phyloP scores from a whole-genome alignment of 2,113 vertebrate species.

The Procavia capensis region DNA sequence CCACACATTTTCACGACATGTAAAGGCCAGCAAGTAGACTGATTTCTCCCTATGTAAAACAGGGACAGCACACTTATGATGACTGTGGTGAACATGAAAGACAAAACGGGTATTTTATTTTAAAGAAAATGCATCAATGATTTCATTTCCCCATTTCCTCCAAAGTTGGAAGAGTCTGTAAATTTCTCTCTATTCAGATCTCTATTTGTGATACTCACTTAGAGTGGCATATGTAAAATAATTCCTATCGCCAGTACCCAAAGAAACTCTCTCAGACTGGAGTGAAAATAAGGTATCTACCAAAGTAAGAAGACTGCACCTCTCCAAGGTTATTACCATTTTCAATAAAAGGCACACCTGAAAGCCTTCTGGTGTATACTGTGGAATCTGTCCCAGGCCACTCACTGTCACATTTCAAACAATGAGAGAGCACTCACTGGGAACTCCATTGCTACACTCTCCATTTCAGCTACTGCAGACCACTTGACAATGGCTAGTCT shows the following conservation, averaged over 20 bases:
- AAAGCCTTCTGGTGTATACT: rapidly evolving
- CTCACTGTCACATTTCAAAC: neutral
- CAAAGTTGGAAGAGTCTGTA: neutral
- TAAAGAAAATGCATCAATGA: neutral
- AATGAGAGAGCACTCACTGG: neutral
- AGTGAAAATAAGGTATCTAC: neutral
- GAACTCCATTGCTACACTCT: no score
- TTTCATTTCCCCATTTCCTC: neutral
- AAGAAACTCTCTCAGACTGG: constrained; percentile 9
- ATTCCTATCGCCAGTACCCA: neutral
- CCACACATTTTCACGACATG: neutral
- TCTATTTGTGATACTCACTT: neutral
- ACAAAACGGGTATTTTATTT: neutral
- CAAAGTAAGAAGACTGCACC: neutral
- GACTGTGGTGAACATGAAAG: neutral
- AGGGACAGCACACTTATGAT: neutral
- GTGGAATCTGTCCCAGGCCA: neutral
- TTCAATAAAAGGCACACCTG: neutral
- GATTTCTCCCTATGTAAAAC: neutral
- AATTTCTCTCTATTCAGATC: neutral
- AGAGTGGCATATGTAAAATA: neutral
- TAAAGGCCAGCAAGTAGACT: neutral
- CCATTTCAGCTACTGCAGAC: neutral
- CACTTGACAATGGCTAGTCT: rapidly evolving
- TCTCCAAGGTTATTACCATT: constrained; percentile 10